Conservation (phyloP, 2,888 invertebrate genomes). For the Acrobasis consociella region DNA sequence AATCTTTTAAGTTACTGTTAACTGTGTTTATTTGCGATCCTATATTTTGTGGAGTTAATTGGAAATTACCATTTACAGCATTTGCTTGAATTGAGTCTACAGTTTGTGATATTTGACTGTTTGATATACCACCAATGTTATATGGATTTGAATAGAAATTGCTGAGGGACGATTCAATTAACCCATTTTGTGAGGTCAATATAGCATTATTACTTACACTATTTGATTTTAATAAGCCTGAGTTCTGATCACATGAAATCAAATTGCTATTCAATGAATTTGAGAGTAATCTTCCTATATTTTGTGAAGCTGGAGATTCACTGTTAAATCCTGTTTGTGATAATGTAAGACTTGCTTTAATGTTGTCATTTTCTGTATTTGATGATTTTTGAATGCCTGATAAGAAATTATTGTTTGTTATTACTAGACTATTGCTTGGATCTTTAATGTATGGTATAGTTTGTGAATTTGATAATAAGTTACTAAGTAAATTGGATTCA, state of each 20-base stretch:
- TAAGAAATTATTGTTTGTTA: not conserved
- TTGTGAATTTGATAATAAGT: not conserved
- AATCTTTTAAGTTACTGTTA: not conserved
- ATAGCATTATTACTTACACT: not conserved
- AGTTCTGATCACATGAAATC: not conserved
- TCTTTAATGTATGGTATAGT: not conserved
- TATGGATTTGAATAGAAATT: not conserved
- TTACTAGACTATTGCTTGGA: not conserved
- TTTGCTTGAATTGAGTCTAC: not conserved
- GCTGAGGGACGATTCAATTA: not conserved
- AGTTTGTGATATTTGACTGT: not conserved
- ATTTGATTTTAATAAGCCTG: not conserved
- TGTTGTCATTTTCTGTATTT: not conserved
- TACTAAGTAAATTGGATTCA: not conserved
- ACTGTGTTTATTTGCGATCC: not conserved
- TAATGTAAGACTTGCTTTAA: not conserved
- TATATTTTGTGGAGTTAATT: not conserved
- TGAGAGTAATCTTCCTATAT: not conserved
- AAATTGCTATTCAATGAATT: conserved; percentile 4
- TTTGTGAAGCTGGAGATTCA: not conserved
- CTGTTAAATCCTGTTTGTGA: not conserved
- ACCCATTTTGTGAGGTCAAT: not conserved
- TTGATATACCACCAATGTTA: not conserved
- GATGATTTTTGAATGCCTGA: not conserved
- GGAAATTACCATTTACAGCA: not conserved